Evolutionary conservation across 2,797 vertebrate species (phyloP).

Genomic region (Myotis daubentonii): DNA sequence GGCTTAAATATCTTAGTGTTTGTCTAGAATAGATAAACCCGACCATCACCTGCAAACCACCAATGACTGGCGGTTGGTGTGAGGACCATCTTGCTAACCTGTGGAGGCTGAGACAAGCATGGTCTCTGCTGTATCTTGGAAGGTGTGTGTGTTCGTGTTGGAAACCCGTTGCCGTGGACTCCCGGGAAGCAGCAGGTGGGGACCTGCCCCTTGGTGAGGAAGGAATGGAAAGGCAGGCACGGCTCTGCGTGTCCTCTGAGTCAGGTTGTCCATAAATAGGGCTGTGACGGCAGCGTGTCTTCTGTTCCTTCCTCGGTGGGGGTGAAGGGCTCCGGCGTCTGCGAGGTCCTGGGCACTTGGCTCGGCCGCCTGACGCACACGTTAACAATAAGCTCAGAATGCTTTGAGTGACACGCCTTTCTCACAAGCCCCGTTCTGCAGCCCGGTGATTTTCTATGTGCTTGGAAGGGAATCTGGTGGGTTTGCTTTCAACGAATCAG

Average conservation of each 20-base stretch:
- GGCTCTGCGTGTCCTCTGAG: not conserved
- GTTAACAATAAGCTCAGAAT: rapidly evolving
- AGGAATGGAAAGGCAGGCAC: not conserved
- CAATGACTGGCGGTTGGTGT: not conserved
- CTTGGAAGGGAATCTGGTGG: rapidly evolving
- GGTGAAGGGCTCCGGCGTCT: not conserved
- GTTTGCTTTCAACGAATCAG: not conserved
- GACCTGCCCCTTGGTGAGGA: not conserved
- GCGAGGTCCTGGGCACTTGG: not conserved
- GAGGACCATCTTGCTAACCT: too few species aligned
- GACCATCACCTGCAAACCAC: rapidly evolving
- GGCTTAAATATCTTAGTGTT: rapidly evolving
- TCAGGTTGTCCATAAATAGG: not conserved
- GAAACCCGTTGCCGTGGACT: not conserved
- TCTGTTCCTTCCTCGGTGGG: not conserved
- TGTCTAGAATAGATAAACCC: not conserved
- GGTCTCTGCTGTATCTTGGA: not conserved
- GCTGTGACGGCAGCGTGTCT: rapidly evolving
- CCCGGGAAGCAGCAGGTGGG: rapidly evolving
- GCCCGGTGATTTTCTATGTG: not conserved
- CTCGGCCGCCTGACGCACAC: not conserved
- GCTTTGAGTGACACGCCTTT: not conserved
- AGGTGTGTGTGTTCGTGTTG: rapidly evolving
- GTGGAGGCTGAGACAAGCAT: rapidly evolving
- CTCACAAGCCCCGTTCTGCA: not conserved